Evolutionary conservation across 2,113 vertebrate species (phyloP).

Genomic region (Sterna hirundo): DNA sequence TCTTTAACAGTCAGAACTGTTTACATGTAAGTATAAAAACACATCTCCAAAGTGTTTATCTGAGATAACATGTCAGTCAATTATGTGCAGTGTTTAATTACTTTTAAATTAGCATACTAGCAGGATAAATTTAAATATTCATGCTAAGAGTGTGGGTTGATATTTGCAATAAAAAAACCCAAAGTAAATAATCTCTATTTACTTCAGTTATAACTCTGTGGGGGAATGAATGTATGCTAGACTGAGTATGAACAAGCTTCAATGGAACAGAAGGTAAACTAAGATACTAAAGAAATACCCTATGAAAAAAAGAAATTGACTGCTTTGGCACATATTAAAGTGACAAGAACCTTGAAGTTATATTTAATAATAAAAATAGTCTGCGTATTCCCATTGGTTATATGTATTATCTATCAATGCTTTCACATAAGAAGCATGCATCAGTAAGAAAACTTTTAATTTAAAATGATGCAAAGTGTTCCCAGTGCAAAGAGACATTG

Average conservation of each 20-base stretch:
- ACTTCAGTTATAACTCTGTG: background rate
- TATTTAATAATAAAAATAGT: background rate
- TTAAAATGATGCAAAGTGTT: background rate
- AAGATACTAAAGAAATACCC: background rate
- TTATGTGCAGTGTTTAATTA: background rate
- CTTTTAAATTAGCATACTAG: background rate
- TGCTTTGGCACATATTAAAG: background rate
- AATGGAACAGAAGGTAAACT: background rate
- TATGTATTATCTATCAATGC: background rate
- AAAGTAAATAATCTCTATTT: conserved; percentile 14
- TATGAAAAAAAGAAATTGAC: background rate
- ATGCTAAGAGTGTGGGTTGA: background rate
- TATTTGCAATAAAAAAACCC: background rate
- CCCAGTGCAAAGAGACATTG: background rate
- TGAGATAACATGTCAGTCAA: background rate
- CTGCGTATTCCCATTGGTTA: background rate
- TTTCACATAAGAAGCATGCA: background rate
- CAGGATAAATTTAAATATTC: background rate
- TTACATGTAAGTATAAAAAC: background rate
- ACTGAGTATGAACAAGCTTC: background rate
- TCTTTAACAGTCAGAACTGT: background rate
- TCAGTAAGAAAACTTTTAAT: background rate
- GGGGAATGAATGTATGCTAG: background rate
- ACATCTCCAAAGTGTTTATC: background rate
- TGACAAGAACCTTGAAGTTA: background rate